Conservation (phyloP, 2,113 vertebrate species). For the Nesoenas mayeri region DNA sequence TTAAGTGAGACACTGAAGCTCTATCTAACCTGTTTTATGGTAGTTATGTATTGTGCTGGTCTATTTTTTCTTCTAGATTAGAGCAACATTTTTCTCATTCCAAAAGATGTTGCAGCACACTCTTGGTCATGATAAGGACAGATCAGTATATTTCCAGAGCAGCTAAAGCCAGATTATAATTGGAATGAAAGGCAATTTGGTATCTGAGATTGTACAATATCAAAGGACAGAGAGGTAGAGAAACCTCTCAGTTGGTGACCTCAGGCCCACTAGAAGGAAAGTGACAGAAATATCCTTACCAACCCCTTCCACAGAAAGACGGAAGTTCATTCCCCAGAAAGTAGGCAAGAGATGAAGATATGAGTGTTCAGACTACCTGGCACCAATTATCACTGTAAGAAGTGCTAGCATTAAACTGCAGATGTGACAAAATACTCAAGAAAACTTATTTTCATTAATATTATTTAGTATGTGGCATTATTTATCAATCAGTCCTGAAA, state of each 20-base stretch:
- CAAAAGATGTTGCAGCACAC: background rate
- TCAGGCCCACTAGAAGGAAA: background rate
- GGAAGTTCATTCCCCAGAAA: background rate
- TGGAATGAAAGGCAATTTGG: background rate
- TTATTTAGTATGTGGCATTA: background rate
- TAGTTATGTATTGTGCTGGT: background rate
- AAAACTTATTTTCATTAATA: background rate
- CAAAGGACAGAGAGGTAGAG: background rate
- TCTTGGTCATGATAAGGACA: background rate
- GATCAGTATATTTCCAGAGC: background rate
- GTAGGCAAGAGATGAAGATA: background rate
- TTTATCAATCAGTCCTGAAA: background rate
- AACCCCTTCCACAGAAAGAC: background rate
- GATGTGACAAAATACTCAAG: background rate
- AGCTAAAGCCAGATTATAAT: background rate
- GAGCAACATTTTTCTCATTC: background rate
- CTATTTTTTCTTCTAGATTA: background rate
- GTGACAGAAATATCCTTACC: background rate
- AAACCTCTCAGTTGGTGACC: background rate
- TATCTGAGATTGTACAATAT: background rate
- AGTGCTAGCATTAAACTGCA: background rate
- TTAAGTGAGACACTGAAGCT: background rate
- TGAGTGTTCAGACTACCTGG: background rate
- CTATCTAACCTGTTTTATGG: background rate
- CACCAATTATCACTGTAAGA: background rate